phyloP scores from a whole-genome alignment of 2,888 invertebrate species.

The Alloscopus bannaensis region DNA sequence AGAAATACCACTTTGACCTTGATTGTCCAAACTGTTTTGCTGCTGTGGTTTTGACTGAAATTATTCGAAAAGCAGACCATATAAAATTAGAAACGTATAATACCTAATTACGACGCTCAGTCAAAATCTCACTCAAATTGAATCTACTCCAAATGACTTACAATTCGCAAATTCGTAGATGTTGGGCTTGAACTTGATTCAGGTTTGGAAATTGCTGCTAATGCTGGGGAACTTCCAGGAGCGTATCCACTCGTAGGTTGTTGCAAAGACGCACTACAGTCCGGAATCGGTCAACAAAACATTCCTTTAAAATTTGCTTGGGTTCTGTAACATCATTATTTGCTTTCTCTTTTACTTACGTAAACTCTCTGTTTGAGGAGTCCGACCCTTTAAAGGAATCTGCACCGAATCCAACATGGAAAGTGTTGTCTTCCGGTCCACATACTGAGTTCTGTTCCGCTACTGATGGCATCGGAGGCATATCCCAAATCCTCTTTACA shows the following conservation, averaged over 20 bases:
- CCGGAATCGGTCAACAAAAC: too few species aligned
- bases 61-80: too few species aligned
- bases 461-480: conserved; percentile 68
- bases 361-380: conserved; percentile 55
- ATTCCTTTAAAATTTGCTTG: background rate
- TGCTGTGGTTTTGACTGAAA: conserved; percentile 44
- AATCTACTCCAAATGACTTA: conserved; percentile 23
- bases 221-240: conserved; percentile 64
- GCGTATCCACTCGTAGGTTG: conserved; percentile 68
- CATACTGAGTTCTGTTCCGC: conserved; percentile 64
- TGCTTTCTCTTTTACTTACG: conserved; percentile 21
- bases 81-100: background rate
- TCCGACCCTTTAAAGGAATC: conserved; percentile 66
- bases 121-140: background rate
- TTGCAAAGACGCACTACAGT: conserved; percentile 60
- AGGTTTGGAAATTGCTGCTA: conserved; percentile 72
- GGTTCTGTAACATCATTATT: background rate
- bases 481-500: conserved; percentile 71
- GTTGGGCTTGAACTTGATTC: conserved; percentile 71
- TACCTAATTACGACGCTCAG: background rate
- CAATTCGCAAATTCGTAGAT: conserved; percentile 65
- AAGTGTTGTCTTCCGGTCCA: conserved; percentile 61
- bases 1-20: conserved; percentile 65
- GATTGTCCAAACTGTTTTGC: conserved; percentile 61
- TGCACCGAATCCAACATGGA: conserved; percentile 63